Percentiles rank a stretch among this genome's conserved stretches.
Conservation (phyloP, 2,113 vertebrate species). For the Ciconia maguari region DNA sequence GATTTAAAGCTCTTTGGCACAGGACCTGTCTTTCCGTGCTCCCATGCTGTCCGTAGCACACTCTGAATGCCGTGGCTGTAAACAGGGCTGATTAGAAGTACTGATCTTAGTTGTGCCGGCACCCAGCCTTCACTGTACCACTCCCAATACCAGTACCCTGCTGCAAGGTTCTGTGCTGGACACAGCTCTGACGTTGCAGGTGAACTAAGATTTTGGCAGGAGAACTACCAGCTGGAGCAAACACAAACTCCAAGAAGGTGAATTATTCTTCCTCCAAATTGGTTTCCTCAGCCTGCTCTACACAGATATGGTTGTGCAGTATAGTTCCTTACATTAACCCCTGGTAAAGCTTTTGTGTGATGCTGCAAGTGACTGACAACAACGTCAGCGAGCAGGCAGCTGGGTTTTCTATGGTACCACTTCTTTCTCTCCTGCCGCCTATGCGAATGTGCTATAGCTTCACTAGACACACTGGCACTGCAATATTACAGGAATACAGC, state of each 20-base stretch:
- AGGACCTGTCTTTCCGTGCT: not conserved
- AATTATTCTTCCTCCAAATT: not conserved
- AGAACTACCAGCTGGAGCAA: not conserved
- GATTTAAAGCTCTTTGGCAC: not conserved
- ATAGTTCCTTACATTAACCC: not conserved
- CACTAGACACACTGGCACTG: accelerated
- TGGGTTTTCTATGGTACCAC: not conserved
- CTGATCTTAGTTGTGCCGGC: not conserved
- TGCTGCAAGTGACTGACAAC: not conserved
- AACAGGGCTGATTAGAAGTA: not conserved
- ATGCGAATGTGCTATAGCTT: accelerated
- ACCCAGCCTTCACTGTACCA: not conserved
- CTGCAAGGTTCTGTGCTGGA: not conserved
- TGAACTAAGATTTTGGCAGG: not conserved
- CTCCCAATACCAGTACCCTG: not conserved
- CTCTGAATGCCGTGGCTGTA: not conserved
- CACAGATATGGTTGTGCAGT: not conserved
- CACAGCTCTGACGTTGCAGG: not conserved
- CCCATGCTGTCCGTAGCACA: not conserved
- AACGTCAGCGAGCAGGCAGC: not conserved
- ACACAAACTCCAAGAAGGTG: not conserved
- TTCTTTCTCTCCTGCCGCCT: not conserved
- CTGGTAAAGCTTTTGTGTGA: not conserved
- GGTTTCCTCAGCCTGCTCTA: not conserved
- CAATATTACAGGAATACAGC: not conserved